Percentiles rank a stretch among this genome's conserved stretches.
These are phyloP conservation scores for Eumaeus atala DNA, from an alignment of 1,140 invertebrate genomes.

Conservation along the genomic window DNA sequence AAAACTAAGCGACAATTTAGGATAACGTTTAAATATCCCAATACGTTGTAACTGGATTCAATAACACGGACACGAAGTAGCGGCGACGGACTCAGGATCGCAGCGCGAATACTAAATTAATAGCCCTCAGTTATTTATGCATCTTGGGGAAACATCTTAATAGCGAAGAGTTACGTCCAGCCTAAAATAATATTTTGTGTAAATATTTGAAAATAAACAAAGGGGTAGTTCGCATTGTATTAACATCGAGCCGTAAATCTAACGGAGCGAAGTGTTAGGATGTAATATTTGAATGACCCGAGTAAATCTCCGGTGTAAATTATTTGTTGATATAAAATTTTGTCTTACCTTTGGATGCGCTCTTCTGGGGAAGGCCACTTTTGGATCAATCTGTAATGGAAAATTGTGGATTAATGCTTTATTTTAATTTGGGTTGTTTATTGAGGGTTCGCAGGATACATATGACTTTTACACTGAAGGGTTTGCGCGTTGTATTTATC, in stretches of 20 bases:
- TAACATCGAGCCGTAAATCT: constrained; percentile 3
- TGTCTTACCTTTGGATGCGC: constrained; percentile 97
- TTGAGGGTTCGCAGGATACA: neutral
- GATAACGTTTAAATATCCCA: no score
- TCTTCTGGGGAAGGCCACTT: constrained; percentile 99
- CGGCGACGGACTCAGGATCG: constrained; percentile 49
- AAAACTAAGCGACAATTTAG: neutral
- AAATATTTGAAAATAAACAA: constrained; percentile 71
- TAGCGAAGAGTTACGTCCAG: constrained; percentile 65
- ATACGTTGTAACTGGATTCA: constrained; percentile 51
- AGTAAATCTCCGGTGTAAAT: constrained; percentile 39
- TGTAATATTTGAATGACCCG: constrained; percentile 54
- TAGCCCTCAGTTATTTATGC: constrained; percentile 70
- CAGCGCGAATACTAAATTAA: constrained; percentile 67
- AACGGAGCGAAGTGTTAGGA: constrained; percentile 28
- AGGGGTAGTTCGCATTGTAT: constrained; percentile 18
- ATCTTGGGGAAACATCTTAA: constrained; percentile 70
- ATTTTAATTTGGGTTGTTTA: neutral
- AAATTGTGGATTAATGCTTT: constrained; percentile 14
- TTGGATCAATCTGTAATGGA: constrained; percentile 96
- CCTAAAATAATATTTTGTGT: constrained; percentile 73
- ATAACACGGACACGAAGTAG: constrained; percentile 48
- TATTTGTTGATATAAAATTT: constrained; percentile 14
- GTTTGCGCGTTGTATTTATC: no score
- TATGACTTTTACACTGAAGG: no score